Evolutionary conservation across 2,113 vertebrate genomes (phyloP), one percentile per base, ranked within the genome.

Genomic region (zebrafish (Danio rerio)): DNA sequence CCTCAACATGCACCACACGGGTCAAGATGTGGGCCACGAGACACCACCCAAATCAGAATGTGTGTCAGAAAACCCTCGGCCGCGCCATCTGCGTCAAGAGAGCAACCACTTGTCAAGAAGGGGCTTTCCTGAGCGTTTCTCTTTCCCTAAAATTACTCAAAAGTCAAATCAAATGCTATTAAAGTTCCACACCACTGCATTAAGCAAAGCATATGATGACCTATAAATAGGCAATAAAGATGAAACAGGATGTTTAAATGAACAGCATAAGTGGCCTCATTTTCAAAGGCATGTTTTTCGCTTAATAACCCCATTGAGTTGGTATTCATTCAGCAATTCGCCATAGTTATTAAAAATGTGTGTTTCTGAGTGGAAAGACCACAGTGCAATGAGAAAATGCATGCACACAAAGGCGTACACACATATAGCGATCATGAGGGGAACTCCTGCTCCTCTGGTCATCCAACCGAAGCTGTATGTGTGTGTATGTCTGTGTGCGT

Each of bases 71-170:
- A 31, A 89, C 81, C 45, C 81, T 89, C 86, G 59, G 81, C 58
- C 52, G 75, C 55, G 20, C 53, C 16, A 85, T 89, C 84, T 90
- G 82, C 86, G 89, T 92, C 90, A 92, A 74, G 75, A 78, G 80
- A 89, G 84, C 66, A 87, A 86, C 83, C 84, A 73, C 87, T 83
- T 69, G 74, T 84, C 55, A 85, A 88, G 73, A 61, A 84, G 90
- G 91, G 91, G 90, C 83, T 93, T 93, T 93, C 92, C 90, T 90
- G 56, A 81, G 82, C 66, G 81, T 83, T 81, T 71, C 55, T 85
- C 86, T 69, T 43, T 73, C 80, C 80, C 80, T 81, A 66, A 89
- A 83, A 83, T 84, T 76, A 83, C 87, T 85, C 77, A 81, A 11
- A 86, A 74, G 43, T n/a, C 8, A 66, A 58, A 65, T 73, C 20